Evolutionary conservation across 2,113 vertebrate genomes (phyloP).

Genomic region (Lethenteron camtschaticum): DNA sequence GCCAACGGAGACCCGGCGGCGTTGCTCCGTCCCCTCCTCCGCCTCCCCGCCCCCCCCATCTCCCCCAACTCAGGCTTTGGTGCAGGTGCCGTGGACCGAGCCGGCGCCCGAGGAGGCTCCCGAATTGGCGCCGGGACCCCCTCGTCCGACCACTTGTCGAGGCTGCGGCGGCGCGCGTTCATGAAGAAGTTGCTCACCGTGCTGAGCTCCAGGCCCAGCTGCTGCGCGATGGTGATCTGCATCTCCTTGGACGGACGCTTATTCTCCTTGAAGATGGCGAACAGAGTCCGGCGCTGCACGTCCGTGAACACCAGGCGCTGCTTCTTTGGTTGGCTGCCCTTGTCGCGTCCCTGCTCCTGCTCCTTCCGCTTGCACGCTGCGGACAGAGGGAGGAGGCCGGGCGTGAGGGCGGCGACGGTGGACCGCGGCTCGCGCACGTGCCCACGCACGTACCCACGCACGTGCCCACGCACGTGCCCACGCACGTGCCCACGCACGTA

Average conservation of each 20-base stretch:
- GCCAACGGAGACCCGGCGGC: too few relatives aligned
- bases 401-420: neutral
- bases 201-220: constrained; percentile 86
- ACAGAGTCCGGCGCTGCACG: constrained; percentile 89
- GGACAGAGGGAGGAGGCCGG: constrained; percentile 8
- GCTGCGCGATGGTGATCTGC: constrained; percentile 96
- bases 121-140: constrained; percentile 35
- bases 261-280: constrained; percentile 99
- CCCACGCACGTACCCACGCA: too few relatives aligned
- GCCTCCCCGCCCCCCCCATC: too few relatives aligned
- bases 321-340: constrained; percentile 70
- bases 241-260: constrained; percentile 98
- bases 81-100: constrained; percentile 65
- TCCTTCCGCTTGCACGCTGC: constrained; percentile 96
- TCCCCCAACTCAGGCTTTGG: constrained; percentile 63
- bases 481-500: too few relatives aligned
- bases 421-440: too few relatives aligned
- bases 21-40: too few relatives aligned
- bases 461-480: too few relatives aligned
- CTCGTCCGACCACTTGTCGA: constrained; percentile 97
- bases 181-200: constrained; percentile 99
- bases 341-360: constrained; percentile 71
- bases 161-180: constrained; percentile 85
- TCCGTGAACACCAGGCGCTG: constrained; percentile 93
- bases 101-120: constrained; percentile 29